These are phyloP conservation scores for Camponotus floridanus DNA, from an alignment of 1,140 invertebrate genomes.

Conservation along the genomic window DNA sequence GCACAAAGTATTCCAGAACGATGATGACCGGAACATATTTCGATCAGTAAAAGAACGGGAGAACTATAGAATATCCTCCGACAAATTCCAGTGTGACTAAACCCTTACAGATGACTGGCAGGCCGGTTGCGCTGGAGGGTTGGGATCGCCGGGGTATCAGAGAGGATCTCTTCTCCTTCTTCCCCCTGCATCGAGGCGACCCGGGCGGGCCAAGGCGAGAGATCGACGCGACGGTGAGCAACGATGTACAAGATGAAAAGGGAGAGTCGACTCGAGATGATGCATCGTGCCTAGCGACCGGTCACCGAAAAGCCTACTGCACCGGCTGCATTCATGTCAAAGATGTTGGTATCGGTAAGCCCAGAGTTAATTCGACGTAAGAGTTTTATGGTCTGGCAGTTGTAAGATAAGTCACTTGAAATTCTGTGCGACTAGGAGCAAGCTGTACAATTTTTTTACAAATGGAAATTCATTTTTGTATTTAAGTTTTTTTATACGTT, in stretches of 20 bases:
- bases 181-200: constrained; percentile 43
- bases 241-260: constrained; percentile 5
- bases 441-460: background rate
- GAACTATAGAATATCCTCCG: constrained; percentile 69
- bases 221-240: constrained; percentile 3
- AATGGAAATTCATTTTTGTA: background rate
- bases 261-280: constrained; percentile 67
- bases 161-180: constrained; percentile 71
- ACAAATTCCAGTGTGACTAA: constrained; percentile 83
- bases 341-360: constrained; percentile 21
- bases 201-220: constrained; percentile 32
- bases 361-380: constrained; percentile 28
- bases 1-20: no score
- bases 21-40: constrained; percentile 9
- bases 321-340: constrained; percentile 60
- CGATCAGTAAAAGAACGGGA: constrained; percentile 65
- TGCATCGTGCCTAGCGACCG: constrained; percentile 68
- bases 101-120: constrained; percentile 81
- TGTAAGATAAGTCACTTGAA: background rate
- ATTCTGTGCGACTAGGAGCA: background rate
- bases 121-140: constrained; percentile 75
- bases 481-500: background rate
- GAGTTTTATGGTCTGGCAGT: background rate
- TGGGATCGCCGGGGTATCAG: constrained; percentile 78
- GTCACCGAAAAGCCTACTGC: constrained; percentile 51